Evolutionary conservation across 2,888 invertebrate species (phyloP).

Genomic region (Mechanitis messenoides): DNA sequence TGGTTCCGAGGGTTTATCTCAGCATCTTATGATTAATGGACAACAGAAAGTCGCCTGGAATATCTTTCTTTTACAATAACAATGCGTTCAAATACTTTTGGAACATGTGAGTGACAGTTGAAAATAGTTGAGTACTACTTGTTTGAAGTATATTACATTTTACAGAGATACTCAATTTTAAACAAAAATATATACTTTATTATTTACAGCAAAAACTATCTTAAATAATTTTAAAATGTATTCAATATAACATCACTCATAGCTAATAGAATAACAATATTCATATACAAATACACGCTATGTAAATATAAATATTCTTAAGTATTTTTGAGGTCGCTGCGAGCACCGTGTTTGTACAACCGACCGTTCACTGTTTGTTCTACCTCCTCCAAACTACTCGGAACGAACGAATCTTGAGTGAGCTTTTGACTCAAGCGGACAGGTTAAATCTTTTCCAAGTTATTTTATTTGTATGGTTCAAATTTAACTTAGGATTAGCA

Average conservation of each 20-base stretch:
- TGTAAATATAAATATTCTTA: slow-evolving; percentile 56
- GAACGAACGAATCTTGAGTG: slow-evolving; percentile 37
- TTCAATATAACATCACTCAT: slow-evolving; percentile 12
- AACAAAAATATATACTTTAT: too few relatives aligned
- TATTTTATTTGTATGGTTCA: neutral
- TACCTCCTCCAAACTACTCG: slow-evolving; percentile 63
- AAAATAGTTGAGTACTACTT: slow-evolving; percentile 11
- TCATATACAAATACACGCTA: slow-evolving; percentile 61
- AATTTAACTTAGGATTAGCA: neutral
- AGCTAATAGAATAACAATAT: slow-evolving; percentile 53
- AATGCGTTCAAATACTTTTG: slow-evolving; percentile 55
- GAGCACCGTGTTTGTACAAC: slow-evolving; percentile 59
- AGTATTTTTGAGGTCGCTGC: slow-evolving; percentile 55
- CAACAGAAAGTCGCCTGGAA: slow-evolving; percentile 53
- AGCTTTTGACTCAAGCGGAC: slow-evolving; percentile 12
- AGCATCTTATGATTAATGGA: slow-evolving; percentile 67
- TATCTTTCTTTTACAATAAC: slow-evolving; percentile 59
- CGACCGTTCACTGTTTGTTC: slow-evolving; percentile 72
- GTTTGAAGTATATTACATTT: neutral
- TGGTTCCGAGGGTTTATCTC: slow-evolving; percentile 55
- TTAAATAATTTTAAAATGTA: slow-evolving; percentile 11
- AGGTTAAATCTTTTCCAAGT: neutral
- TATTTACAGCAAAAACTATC: neutral
- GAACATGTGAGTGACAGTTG: slow-evolving; percentile 38
- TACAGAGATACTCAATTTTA: too few relatives aligned